A percentile compares a stretch with the other conserved stretches of the same genome.
phyloP scores from a whole-genome alignment of 2,797 vertebrate species.

The Amphiprion clarkii region DNA sequence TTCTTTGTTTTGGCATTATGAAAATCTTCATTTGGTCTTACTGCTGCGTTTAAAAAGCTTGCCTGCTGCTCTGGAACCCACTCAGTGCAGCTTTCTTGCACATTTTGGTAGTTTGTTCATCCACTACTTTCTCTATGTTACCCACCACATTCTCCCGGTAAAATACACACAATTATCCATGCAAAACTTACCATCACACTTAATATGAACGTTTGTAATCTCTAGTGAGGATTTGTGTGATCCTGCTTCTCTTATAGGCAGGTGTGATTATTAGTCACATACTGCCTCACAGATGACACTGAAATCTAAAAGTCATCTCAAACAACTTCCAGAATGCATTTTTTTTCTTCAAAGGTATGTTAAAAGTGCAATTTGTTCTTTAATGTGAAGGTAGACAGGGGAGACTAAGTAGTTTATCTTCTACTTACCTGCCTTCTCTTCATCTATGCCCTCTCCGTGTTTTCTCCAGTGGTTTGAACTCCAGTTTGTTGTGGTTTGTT shows the following conservation, averaged over 20 bases:
- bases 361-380: constrained; percentile 11
- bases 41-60: background rate
- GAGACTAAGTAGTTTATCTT: background rate
- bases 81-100: background rate
- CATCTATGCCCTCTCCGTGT: background rate
- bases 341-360: background rate
- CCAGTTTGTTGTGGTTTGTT: constrained; percentile 45
- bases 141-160: too few relatives aligned
- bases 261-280: background rate
- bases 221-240: background rate
- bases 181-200: too few relatives aligned
- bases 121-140: too few relatives aligned
- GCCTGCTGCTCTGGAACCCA: too few relatives aligned
- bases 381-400: background rate
- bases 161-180: too few relatives aligned
- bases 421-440: background rate
- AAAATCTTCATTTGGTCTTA: constrained; percentile 15
- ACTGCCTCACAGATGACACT: background rate
- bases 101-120: too few relatives aligned
- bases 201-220: background rate
- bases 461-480: constrained; percentile 25
- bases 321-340: background rate
- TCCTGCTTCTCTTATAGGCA: background rate
- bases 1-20: constrained; percentile 42
- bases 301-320: background rate